These are phyloP conservation scores for Salminus brasiliensis DNA, from an alignment of 2,113 vertebrate species.

Conservation along the genomic window DNA sequence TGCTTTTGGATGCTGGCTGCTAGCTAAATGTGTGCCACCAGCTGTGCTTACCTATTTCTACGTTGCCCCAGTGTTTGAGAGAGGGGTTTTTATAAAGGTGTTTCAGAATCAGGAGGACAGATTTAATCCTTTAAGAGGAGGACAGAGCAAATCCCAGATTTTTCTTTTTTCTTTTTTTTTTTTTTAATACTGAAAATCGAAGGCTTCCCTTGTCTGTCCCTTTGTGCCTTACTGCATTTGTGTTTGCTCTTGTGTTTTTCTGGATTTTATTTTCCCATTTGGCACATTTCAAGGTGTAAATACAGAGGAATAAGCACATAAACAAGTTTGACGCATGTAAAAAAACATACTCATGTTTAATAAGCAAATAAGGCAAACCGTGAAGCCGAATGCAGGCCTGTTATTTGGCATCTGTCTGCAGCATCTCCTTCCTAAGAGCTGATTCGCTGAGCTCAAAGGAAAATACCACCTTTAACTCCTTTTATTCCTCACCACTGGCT, in stretches of 20 bases:
- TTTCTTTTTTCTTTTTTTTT: background rate
- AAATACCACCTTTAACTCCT: background rate
- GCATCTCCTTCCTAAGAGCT: background rate
- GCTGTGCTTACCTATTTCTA: background rate
- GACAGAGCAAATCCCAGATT: background rate
- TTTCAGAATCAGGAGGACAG: background rate
- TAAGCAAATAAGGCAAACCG: background rate
- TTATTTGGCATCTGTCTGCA: background rate
- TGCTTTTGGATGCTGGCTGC: background rate
- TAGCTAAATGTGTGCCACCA: background rate
- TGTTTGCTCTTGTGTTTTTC: constrained; percentile 3
- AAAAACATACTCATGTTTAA: background rate
- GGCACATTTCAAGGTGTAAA: background rate
- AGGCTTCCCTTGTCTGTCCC: constrained; percentile 34
- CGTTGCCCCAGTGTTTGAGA: background rate
- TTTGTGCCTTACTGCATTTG: constrained; percentile 65
- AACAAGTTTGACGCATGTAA: background rate
- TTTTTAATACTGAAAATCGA: background rate
- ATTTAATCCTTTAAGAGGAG: background rate
- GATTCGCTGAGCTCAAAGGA: background rate
- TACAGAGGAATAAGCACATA: background rate
- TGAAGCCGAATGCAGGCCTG: background rate
- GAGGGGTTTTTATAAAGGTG: background rate
- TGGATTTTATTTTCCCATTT: background rate
- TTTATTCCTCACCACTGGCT: too few species aligned